A percentile compares a stretch with the other conserved stretches of the same genome.
These are phyloP conservation scores for Cheirogaleus medius DNA, from an alignment of 2,113 vertebrate genomes.

Conservation along the genomic window DNA sequence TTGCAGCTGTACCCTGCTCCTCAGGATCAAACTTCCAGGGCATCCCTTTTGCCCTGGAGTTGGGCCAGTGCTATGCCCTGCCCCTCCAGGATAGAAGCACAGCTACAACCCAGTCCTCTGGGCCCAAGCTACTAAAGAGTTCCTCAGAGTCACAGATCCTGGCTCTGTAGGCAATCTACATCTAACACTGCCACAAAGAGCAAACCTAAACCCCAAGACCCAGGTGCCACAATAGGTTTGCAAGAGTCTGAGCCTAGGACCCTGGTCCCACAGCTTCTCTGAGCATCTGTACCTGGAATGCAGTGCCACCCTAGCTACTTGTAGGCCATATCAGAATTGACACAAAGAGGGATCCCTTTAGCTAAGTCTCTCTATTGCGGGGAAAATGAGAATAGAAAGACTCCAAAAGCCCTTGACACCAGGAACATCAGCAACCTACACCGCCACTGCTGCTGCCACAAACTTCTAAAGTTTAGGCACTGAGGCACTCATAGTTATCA, in stretches of 20 bases:
- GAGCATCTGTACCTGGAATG: neutral
- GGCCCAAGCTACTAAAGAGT: neutral
- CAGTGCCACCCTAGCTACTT: neutral
- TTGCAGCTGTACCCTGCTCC: neutral
- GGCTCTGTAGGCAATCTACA: neutral
- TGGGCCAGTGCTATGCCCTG: neutral
- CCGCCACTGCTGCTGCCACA: neutral
- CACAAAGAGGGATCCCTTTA: neutral
- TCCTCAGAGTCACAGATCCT: neutral
- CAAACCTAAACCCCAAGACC: neutral
- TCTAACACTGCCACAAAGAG: neutral
- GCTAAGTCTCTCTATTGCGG: neutral
- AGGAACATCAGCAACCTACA: neutral
- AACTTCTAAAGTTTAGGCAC: neutral
- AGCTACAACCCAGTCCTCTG: neutral
- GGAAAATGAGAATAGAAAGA: neutral
- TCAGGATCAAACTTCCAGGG: neutral
- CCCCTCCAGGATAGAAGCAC: neutral
- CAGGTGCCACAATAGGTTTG: neutral
- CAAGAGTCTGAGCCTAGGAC: neutral
- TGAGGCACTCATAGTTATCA: neutral
- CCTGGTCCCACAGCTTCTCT: neutral
- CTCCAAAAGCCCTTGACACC: neutral
- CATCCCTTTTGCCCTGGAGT: neutral
- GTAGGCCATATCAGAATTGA: neutral